Evolutionary conservation across 2,888 invertebrate genomes (phyloP), one percentile per base, ranked within the genome.

Genomic region (Criorhina ranunculi): DNA sequence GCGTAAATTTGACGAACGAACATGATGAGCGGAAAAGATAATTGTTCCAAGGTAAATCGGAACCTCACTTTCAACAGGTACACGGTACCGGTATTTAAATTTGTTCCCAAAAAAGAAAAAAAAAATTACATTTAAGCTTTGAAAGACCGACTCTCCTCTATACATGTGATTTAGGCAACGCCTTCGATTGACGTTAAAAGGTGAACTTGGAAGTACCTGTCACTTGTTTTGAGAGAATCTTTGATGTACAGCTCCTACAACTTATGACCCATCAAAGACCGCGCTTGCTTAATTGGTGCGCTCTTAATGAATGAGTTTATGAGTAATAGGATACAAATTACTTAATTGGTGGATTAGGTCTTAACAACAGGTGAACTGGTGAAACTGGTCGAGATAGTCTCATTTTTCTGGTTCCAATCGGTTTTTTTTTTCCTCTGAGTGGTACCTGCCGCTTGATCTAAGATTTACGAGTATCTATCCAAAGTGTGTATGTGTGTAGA

Each of bases 261-360:
- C 7, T 5, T 9, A 19, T 46, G 42, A 15, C 19, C 15, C 72
- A 60, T 83, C 78, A 78, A 83, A 79, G 85, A 80, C 11, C 53
- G 75, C 59, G 70, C 85, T 76, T 85, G 59, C 80, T 76, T 85
- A 85, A 85, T 85, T 85, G 85, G 85, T 85, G 85, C n/a, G n/a
- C 80, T 85, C 85, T 85, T 85, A 85, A 80, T 85, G 85, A 85
- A 85, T 85, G 69, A 80, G 85, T 80, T 85, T 85, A 85, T 76
- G 80, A 72, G 75, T 76, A 75, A 76, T 85, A 66, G 75, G 76
- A 85, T 85, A 85, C 85, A 85, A 85, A 85, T 85, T 85, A 85
- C 85, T 85, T 85, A 85, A 85, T 85, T 85, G 85, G 69, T 80
- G 76, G 80, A 80, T 80, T 76, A 76, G 85, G 75, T 55, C 53